Evolutionary conservation across 2,888 invertebrate genomes (phyloP), one percentile per base, ranked within the genome.

Genomic region (Drosophila kambysellisi): DNA sequence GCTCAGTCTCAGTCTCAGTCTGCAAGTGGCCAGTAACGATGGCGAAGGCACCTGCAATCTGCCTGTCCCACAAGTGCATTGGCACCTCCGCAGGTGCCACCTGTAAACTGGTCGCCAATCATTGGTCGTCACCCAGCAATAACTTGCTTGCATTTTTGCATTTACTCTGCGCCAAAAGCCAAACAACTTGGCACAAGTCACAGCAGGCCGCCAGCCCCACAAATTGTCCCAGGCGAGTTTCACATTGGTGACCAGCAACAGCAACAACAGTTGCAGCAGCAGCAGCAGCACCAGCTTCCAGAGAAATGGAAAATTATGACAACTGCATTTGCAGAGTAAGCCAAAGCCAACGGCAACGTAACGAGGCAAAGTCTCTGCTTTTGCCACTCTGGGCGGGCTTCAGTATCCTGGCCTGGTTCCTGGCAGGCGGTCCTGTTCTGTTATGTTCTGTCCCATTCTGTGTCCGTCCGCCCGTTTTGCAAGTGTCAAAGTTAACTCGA

Each of bases 401-500:
- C 54, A 62, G 39, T 57, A 50, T 43, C 62, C 51, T 37, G 32
- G 15, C 64, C 67, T 41, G n/a, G n/a, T 25, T 46, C 50, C 50
- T 69, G 54, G 69, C 61, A 48, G 68, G 61, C 65, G 77, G 63
- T 66, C 66, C 67, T 62, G 70, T 65, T 50, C 53, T 56, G 37
- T 51, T 35, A 41, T 30, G 57, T 70, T 17, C 58, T 20, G 25
- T 58, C 30, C 52, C 52, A 35, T 54, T 35, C 75, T 66, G 81
- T 70, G 87, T 79, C 76, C 76, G 74, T 74, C 74, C 56, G 39
- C 69, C 77, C 82, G 83, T 80, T 86, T 87, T 89, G 84, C 85
- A 89, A 89, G 91, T 89, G 89, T 90, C 91, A 89, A 90, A 89
- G 88, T 89, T 90, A 89, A 89, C 89, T 90, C 87, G 91, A 89